Percentiles rank a stretch among this genome's conserved stretches.
phyloP scores from a whole-genome alignment of 2,113 vertebrate species.

The Pachycephala philippinensis region DNA sequence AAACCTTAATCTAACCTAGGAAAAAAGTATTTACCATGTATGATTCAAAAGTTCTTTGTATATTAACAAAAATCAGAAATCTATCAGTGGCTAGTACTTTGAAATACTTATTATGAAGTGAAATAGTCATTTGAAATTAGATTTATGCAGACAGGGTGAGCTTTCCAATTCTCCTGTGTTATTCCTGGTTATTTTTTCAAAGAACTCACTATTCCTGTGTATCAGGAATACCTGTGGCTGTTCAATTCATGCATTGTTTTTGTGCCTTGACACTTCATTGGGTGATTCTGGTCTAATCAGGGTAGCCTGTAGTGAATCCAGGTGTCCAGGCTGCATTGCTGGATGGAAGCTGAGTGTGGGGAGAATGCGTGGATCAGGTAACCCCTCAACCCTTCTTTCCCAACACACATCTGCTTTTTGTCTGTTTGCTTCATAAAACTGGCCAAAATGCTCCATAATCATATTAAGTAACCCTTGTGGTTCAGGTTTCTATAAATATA shows the following conservation, averaged over 20 bases:
- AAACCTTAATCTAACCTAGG: background rate
- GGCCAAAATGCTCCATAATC: background rate
- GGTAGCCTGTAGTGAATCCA: background rate
- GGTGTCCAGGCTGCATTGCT: rapidly evolving
- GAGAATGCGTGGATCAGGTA: background rate
- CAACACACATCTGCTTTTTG: rapidly evolving
- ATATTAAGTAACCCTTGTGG: background rate
- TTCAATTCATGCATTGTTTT: rapidly evolving
- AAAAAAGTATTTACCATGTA: background rate
- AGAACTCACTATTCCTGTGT: background rate
- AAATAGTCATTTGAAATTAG: background rate
- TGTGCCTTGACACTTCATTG: background rate
- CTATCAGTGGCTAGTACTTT: background rate
- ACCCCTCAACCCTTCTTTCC: background rate
- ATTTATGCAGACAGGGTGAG: background rate
- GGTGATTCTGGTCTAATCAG: background rate
- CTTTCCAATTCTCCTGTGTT: background rate
- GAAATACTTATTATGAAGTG: background rate
- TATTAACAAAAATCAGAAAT: background rate
- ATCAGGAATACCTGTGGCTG: background rate
- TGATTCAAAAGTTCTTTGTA: background rate
- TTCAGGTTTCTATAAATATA: background rate
- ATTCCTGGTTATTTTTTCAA: background rate
- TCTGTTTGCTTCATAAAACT: background rate
- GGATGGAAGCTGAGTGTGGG: background rate